Conservation (phyloP, 2,888 invertebrate genomes). For the Latrodectus hesperus region DNA sequence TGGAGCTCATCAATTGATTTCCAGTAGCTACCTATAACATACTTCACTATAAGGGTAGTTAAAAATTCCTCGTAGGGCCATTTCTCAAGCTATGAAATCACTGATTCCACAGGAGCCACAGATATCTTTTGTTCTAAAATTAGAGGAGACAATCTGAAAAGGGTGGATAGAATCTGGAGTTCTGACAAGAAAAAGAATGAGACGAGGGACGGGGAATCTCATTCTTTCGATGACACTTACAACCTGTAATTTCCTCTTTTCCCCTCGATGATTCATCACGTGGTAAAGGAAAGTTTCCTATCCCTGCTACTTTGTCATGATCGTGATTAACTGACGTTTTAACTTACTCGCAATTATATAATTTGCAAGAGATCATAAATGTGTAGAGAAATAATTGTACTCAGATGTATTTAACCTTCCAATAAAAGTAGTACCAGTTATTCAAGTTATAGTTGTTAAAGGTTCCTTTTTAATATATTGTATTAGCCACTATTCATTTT, state of each 20-base stretch:
- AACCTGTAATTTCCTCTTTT: constrained; percentile 57
- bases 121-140: constrained; percentile 26
- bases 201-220: constrained; percentile 7
- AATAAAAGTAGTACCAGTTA: too few relatives aligned
- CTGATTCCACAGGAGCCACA: constrained; percentile 30
- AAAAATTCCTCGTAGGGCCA: constrained; percentile 24
- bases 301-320: constrained; percentile 32
- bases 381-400: not conserved
- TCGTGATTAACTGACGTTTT: constrained; percentile 50
- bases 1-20: constrained; percentile 21
- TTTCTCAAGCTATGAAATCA: constrained; percentile 28
- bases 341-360: not conserved
- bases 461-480: too few relatives aligned
- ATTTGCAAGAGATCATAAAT: not conserved
- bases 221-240: constrained; percentile 40
- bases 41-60: constrained; percentile 26
- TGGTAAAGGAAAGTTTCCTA: constrained; percentile 11
- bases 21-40: constrained; percentile 30
- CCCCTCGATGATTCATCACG: constrained; percentile 41
- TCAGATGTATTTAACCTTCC: too few relatives aligned
- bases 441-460: too few relatives aligned
- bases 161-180: constrained; percentile 38
- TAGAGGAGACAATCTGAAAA: constrained; percentile 38
- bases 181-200: constrained; percentile 51
- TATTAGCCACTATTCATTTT: too few relatives aligned